Percentiles rank a stretch among this genome's conserved stretches.
These are phyloP conservation scores for Cladopsammia gracilis DNA, from an alignment of 64 coral and sea anemone genomes.

Conservation along the genomic window DNA sequence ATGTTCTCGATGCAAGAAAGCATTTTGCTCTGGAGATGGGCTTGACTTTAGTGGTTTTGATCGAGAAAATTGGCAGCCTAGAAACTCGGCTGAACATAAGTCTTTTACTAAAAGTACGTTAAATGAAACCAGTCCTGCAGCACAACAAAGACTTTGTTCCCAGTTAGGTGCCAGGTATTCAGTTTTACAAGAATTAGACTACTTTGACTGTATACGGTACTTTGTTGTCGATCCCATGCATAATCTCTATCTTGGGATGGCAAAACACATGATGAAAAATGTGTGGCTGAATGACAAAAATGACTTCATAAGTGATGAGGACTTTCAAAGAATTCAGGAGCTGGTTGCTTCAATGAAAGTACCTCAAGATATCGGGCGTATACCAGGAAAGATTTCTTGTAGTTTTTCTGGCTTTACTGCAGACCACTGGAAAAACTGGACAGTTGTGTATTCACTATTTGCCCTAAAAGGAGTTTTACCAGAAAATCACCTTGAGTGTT, in stretches of 20 bases:
- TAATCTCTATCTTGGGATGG: constrained; percentile 78
- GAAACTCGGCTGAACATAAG: constrained; percentile 64
- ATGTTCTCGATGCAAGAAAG: constrained; percentile 55
- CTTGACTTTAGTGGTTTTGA: constrained; percentile 78
- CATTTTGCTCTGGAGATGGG: constrained; percentile 40
- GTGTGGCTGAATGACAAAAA: constrained; percentile 63
- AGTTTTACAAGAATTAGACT: constrained; percentile 71
- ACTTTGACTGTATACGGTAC: constrained; percentile 77
- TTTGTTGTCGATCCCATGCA: constrained; percentile 80
- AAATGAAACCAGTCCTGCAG: constrained; percentile 45
- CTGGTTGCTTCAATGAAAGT: constrained; percentile 71
- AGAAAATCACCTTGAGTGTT: constrained; percentile 62
- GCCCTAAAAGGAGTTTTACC: constrained; percentile 67
- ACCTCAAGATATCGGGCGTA: constrained; percentile 76
- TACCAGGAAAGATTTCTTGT: constrained; percentile 69
- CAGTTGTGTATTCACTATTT: constrained; percentile 63
- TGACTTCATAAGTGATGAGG: constrained; percentile 48
- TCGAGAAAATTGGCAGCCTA: constrained; percentile 54
- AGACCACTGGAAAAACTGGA: constrained; percentile 86
- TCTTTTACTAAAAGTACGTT: constrained; percentile 20
- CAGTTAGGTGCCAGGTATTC: constrained; percentile 73
- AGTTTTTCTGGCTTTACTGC: constrained; percentile 80
- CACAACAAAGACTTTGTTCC: constrained; percentile 61
- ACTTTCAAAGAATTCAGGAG: constrained; percentile 70
- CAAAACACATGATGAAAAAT: constrained; percentile 75